Evolutionary conservation across 2,888 invertebrate genomes (phyloP), one percentile per base, ranked within the genome.

Genomic region (Latrodectus hesperus): DNA sequence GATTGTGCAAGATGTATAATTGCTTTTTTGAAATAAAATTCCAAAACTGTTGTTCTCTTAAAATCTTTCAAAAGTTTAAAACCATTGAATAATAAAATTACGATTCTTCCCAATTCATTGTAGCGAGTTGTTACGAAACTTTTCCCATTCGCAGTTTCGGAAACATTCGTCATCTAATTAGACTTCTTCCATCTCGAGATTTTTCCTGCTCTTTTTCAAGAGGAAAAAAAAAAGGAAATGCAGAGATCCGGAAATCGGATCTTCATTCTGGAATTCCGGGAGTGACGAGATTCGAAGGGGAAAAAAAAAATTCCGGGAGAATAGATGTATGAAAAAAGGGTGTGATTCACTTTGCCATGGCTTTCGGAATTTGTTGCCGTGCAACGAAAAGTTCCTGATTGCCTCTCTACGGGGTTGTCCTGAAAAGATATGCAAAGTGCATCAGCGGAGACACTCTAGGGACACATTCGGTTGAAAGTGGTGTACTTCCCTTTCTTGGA

Each of bases 401-500:
- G 78, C 76, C 9, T n/a, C 51, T 60, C 52, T 71, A 22, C 64
- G 55, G 72, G 17, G 73, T 49, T 38, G 52, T 26, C 38, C 70
- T 49, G 17, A 68, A 77, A 76, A 75, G 76, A 87, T 87, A 87
- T 87, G 86, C 86, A 87, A 87, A 87, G 80, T 81, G 86, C 60
- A 87, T 87, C 81, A 73, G 38, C 65, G 26, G n/a, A 53, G 67
- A 26, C 51, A 52, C 14, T 64, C 11, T 1, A 53, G 38, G 16
- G 8, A 72, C n/a, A 72, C 14, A 16, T 72, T 16, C 10, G 72
- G 8, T 49, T 49, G 16, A 76, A 9, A 80, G 51, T 76, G 86
- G 86, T 60, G 55, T 12, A 55, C 6, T 16, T 16, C 14, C 60
- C n/a, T n/a, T 11, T 60, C 60, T 16, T 12, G 12, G 14, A 9